Conservation (phyloP, 1,140 invertebrate species). For the Vollenhovia emeryi region DNA sequence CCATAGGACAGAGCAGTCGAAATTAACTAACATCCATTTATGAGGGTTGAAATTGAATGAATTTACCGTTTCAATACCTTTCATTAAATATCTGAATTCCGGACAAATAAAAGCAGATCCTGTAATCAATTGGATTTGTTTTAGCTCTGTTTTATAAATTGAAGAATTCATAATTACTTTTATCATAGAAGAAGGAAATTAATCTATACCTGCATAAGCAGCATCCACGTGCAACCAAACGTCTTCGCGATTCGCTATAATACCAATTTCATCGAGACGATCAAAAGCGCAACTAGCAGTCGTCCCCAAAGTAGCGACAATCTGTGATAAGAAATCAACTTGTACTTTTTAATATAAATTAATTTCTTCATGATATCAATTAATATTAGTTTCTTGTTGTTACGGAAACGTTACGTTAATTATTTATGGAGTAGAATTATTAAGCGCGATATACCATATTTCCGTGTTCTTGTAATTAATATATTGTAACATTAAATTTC, state of each 20-base stretch:
- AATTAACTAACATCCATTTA: constrained; percentile 98
- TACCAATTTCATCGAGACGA: constrained; percentile 93
- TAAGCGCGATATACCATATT: neutral
- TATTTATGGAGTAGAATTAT: neutral
- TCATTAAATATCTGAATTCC: constrained; percentile 95
- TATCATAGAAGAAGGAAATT: neutral
- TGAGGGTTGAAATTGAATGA: constrained; percentile 99
- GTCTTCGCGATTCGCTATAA: constrained; percentile 90
- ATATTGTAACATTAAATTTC: neutral
- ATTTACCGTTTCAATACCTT: constrained; percentile 94
- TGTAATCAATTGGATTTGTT: constrained; percentile 70
- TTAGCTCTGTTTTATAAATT: no score
- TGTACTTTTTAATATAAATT: neutral
- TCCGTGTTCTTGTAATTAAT: neutral
- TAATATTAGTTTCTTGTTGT: neutral
- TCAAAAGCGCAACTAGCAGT: constrained; percentile 97
- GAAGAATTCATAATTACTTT: neutral
- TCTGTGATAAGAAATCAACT: constrained; percentile 84
- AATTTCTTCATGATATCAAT: no score
- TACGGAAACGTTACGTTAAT: neutral
- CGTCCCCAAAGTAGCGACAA: constrained; percentile 95
- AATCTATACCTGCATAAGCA: constrained; percentile 92
- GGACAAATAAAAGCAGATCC: constrained; percentile 97
- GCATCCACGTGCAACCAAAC: constrained; percentile 98
- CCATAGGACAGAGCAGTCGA: constrained; percentile 98